Conservation (phyloP, 2,113 vertebrate species). For the Formicarius rufipectus region DNA sequence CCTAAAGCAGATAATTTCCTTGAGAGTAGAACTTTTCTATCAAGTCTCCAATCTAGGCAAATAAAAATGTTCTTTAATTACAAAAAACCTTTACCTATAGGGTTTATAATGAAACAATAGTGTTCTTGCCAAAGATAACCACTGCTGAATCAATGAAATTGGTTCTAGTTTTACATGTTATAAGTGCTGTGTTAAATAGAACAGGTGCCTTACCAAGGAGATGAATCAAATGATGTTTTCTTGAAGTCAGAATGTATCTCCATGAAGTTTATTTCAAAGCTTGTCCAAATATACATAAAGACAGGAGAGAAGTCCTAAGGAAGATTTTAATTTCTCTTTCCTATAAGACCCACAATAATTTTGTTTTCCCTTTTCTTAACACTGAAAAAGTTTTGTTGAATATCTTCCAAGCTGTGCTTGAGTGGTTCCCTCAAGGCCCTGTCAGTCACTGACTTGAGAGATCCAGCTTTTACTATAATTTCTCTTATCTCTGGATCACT, state of each 20-base stretch:
- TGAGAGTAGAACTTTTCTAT: constrained; percentile 25
- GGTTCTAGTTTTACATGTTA: background rate
- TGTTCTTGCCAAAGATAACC: background rate
- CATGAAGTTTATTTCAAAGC: background rate
- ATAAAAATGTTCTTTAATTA: constrained; percentile 25
- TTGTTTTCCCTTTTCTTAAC: background rate
- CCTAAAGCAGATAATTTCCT: constrained; percentile 59
- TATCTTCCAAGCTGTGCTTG: background rate
- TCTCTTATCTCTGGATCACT: background rate
- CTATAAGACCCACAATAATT: background rate
- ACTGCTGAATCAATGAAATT: background rate
- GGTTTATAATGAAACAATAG: background rate
- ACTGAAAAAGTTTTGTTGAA: background rate
- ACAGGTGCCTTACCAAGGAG: background rate
- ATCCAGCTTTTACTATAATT: background rate
- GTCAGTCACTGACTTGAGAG: background rate
- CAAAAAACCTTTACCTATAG: background rate
- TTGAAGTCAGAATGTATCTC: background rate
- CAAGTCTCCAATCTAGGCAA: background rate
- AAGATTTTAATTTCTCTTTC: background rate
- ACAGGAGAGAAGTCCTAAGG: background rate
- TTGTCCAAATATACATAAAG: background rate
- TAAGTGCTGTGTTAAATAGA: background rate
- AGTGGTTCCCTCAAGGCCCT: background rate
- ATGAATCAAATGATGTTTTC: background rate